Evolutionary conservation across 2,888 invertebrate genomes (phyloP), one percentile per base, ranked within the genome.

Genomic region (Amphipoea oculea): DNA sequence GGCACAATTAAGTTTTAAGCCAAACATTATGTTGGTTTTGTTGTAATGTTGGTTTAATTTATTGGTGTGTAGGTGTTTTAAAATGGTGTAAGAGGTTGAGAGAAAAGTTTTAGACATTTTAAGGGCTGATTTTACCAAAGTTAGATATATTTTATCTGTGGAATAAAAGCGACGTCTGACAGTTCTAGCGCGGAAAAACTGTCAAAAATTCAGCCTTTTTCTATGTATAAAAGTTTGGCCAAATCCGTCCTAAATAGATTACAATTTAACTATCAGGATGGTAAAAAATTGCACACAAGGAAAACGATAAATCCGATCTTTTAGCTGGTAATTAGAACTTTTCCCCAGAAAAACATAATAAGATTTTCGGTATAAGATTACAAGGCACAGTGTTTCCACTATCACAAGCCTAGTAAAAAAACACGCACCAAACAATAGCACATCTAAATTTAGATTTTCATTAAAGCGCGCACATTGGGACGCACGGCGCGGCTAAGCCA

Each of bases 371-470:
- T 29, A 29, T 29, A 1, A 29, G 29, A 29, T 57, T 14, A 68
- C 9, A 0, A 51, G 60, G 7, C 36, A 36, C 20, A 57, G 9
- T 4, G n/a, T 20, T 57, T 6, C 9, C 17, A 63, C n/a, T 69
- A 54, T 36, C 29, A 54, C 20, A 23, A 70, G 6, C 1, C 63
- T 29, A 40, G 9, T 45, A 9, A 42, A 42, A 76, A 69, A 48
- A 14, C 14, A 40, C 57, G 57, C 40, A 67, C 70, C 82, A 81
- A 81, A 42, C 68, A 77, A 67, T 4, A 70, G 73, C 66, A 23
- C 17, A 48, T 78, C 84, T 85, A 82, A 84, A 85, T 89, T 88
- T 83, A 89, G 82, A 89, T 87, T 86, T 89, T 87, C 86, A 89
- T 89, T 88, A 86, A 76, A 78, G 81, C 71, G 66, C 65, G 70